Evolutionary conservation across 2,797 vertebrate genomes (phyloP), one percentile per base, ranked within the genome.

Genomic region (Sebastes glaucus): DNA sequence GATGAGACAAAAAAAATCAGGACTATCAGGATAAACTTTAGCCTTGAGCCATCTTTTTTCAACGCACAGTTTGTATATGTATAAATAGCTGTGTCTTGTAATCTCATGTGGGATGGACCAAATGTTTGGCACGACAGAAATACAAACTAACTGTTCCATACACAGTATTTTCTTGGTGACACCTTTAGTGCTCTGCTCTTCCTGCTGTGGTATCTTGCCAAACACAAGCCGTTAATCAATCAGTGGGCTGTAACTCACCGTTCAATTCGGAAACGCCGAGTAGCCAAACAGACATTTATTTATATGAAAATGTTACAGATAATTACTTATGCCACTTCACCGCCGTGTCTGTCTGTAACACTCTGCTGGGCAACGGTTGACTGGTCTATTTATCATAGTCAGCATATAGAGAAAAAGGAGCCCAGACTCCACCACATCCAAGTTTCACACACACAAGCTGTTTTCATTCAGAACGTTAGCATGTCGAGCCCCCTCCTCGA

Each of bases 381-480:
- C 69, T 11, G 77, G 18, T 84, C 55, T 53, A 42, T 84, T 77
- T 82, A 80, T 81, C 67, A 46, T 11, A 76, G 80, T 87, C 83
- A 78, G 85, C 74, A 70, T 32, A 33, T 53, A 49, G 61, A 22
- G 57, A 16, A 1, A 1, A 0, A 65, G 55, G 68, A 70, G 33
- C 30, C 25, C 33, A 64, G 62, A 33, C 49, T 20, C 6, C 25
- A 68, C 42, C 56, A 23, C 32, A 30, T 56, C 65, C 59, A 53
- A 30, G 71, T 62, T 53, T 52, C 8, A 13, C 64, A 65, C 66
- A 74, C 66, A 57, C 77, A 77, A 23, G 62, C 76, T 74, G 32
- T 85, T 88, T 89, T 90, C 86, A 89, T 85, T 89, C 70, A 86
- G 69, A 75, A 74, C 80, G 83, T 80, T 63, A 9, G 71, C 74